phyloP scores from a whole-genome alignment of 92 coral and sea anemone genomes.

The Porites cylindrica region DNA sequence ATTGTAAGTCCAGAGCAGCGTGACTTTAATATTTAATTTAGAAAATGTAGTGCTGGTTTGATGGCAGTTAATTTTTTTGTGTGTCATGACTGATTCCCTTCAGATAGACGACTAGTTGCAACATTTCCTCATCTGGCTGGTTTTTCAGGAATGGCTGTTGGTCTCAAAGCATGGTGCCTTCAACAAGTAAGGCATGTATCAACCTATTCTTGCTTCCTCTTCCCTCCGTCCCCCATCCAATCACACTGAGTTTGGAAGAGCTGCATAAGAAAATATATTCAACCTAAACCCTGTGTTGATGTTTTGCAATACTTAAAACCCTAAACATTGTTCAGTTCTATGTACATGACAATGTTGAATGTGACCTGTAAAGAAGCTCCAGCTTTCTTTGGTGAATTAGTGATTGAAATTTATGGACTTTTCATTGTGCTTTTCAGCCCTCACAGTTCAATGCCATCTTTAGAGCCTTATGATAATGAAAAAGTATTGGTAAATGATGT shows the following conservation, averaged over 20 bases:
- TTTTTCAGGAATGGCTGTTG: conserved; percentile 82
- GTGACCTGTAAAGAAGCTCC: no score
- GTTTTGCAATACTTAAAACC: no score
- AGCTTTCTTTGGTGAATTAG: no score
- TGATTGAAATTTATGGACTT: not conserved
- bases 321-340: no score
- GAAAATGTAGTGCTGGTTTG: no score
- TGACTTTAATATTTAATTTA: no score
- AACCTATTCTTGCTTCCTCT: not conserved
- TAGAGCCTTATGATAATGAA: conserved; percentile 65
- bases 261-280: no score
- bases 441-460: conserved; percentile 52
- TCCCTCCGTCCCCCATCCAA: no score
- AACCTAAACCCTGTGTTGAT: no score
- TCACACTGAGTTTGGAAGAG: no score
- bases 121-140: conserved; percentile 87
- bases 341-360: no score
- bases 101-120: conserved; percentile 77
- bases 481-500: conserved; percentile 50
- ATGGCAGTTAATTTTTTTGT: not conserved
- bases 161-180: conserved; percentile 80
- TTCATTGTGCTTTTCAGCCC: conserved; percentile 22
- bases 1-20: no score
- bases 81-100: not conserved
- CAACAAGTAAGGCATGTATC: conserved; percentile 45